phyloP scores from a whole-genome alignment of 2,113 vertebrate genomes.

The Ceratotherium simum region DNA sequence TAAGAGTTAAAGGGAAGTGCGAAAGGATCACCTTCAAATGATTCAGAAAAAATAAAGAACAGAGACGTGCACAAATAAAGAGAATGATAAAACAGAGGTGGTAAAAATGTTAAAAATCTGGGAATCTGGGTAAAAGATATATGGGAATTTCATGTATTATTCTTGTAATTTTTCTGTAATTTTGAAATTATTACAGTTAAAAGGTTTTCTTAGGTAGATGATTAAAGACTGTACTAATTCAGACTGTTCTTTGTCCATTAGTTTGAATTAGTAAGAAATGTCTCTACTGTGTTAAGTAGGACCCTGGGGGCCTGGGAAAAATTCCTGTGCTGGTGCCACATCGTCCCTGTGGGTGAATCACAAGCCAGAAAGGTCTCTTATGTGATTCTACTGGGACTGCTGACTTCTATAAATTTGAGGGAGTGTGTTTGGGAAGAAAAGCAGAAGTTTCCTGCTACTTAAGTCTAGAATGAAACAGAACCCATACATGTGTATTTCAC shows the following conservation, averaged over 20 bases:
- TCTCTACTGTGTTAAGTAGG: not conserved
- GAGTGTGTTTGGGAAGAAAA: conserved; percentile 72
- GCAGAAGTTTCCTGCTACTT: conserved; percentile 74
- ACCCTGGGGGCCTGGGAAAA: not conserved
- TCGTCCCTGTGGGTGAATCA: not conserved
- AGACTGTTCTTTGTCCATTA: not conserved
- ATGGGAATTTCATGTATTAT: not conserved
- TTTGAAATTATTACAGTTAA: not conserved
- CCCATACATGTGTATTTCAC: conserved; percentile 29
- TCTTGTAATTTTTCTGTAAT: not conserved
- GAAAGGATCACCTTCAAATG: not conserved
- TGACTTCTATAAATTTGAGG: conserved; percentile 46
- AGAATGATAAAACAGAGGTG: not conserved
- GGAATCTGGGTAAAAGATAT: not conserved
- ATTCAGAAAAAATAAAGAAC: not conserved
- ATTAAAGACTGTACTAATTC: conserved; percentile 18
- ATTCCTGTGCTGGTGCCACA: not conserved
- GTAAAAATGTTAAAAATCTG: not conserved
- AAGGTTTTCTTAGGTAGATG: not conserved
- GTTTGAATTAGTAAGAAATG: conserved; percentile 47
- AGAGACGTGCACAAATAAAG: not conserved
- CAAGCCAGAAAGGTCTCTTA: conserved; percentile 31
- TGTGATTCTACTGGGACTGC: conserved; percentile 47
- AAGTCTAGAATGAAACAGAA: conserved; percentile 62
- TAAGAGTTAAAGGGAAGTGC: not conserved